These are phyloP conservation scores for Sakesphorus luctuosus DNA, from an alignment of 2,113 vertebrate genomes.

Conservation along the genomic window DNA sequence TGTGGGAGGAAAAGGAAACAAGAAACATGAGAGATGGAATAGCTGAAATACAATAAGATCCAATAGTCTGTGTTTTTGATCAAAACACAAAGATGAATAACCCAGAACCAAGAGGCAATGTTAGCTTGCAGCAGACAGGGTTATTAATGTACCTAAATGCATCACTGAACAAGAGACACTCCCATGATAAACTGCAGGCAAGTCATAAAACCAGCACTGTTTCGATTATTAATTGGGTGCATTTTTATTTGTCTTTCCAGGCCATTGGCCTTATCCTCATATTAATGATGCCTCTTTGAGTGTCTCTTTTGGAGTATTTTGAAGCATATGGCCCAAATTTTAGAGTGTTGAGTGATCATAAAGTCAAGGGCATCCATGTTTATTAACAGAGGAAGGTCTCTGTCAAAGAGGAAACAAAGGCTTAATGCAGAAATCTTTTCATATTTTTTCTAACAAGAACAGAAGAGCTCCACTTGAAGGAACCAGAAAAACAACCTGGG, in stretches of 20 bases:
- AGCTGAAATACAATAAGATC: background rate
- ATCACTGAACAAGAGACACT: background rate
- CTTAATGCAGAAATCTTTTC: background rate
- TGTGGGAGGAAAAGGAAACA: conserved; percentile 13
- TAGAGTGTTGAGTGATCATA: background rate
- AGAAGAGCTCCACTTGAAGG: background rate
- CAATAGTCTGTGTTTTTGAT: conserved; percentile 16
- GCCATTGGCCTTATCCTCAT: background rate
- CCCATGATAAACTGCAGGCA: conserved; percentile 25
- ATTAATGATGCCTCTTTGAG: background rate
- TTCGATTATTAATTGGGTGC: conserved; percentile 13
- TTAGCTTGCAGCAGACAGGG: background rate
- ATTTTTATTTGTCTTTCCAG: background rate
- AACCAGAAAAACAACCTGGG: background rate
- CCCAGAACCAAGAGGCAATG: background rate
- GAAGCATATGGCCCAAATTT: background rate
- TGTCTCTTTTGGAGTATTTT: background rate
- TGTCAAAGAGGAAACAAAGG: background rate
- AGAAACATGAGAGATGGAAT: background rate
- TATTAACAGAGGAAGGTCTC: background rate
- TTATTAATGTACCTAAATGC: conserved; percentile 17
- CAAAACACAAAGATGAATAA: conserved; percentile 27
- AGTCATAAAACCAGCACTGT: background rate
- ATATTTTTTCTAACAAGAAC: background rate
- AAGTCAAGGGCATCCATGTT: background rate